Evolutionary conservation across 2,888 invertebrate genomes (phyloP).

Genomic region (Yponomeuta malinellus): DNA sequence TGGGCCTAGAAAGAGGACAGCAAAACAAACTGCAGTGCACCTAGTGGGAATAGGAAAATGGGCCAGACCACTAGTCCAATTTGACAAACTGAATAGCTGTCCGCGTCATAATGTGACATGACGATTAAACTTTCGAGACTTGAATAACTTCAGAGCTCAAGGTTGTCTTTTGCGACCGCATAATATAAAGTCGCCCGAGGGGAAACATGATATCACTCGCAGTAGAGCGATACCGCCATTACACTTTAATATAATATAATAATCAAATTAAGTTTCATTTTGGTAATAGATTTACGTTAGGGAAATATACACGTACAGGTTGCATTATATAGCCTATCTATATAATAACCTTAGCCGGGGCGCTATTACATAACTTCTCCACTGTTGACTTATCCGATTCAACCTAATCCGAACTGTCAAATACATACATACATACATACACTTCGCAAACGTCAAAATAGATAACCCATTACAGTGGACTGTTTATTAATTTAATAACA

Average conservation of each 20-base stretch:
- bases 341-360: no score
- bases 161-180: not conserved
- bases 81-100: not conserved
- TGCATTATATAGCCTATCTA: no score
- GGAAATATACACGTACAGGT: no score
- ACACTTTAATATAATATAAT: not conserved
- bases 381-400: no score
- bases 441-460: no score
- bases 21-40: not conserved
- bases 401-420: not conserved
- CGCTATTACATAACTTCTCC: no score
- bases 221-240: not conserved
- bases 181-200: not conserved
- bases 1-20: not conserved
- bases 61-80: not conserved
- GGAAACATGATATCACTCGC: not conserved
- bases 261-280: not conserved
- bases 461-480: not conserved
- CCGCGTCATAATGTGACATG: not conserved
- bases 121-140: conserved; percentile 1
- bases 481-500: conserved; percentile 57
- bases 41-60: not conserved
- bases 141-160: not conserved
- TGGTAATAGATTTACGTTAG: no score
- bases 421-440: not conserved